Conservation (phyloP, 2,797 vertebrate species). For the Anguilla megastoma region DNA sequence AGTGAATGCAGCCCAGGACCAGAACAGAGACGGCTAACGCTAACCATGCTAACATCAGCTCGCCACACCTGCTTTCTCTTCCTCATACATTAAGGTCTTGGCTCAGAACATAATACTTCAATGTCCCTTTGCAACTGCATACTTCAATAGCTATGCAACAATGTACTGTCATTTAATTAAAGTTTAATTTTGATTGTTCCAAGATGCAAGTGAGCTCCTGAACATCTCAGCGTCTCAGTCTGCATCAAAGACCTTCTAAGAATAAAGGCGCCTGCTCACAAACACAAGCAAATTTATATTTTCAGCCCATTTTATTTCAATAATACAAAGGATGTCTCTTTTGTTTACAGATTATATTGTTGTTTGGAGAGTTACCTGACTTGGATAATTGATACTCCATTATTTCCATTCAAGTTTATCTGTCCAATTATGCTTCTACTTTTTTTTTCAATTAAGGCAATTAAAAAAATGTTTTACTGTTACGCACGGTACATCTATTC, state of each 20-base stretch:
- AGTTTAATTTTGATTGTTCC: neutral
- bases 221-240: too few species aligned
- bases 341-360: neutral
- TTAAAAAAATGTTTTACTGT: slow-evolving; percentile 1
- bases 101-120: neutral
- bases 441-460: slow-evolving; percentile 29
- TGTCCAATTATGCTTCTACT: neutral
- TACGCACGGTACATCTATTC: neutral
- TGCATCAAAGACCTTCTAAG: neutral
- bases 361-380: neutral
- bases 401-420: neutral
- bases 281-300: neutral
- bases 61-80: neutral
- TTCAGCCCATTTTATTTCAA: slow-evolving; percentile 28
- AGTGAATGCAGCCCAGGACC: neutral
- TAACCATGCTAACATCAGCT: too few species aligned
- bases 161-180: neutral
- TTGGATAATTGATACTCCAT: neutral
- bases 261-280: neutral
- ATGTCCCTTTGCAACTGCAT: neutral
- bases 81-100: neutral
- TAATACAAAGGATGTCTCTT: slow-evolving; percentile 23
- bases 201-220: neutral
- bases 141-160: neutral
- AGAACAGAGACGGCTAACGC: too few species aligned